Evolutionary conservation across 2,888 invertebrate species (phyloP).

Genomic region (Parelbella ahira): DNA sequence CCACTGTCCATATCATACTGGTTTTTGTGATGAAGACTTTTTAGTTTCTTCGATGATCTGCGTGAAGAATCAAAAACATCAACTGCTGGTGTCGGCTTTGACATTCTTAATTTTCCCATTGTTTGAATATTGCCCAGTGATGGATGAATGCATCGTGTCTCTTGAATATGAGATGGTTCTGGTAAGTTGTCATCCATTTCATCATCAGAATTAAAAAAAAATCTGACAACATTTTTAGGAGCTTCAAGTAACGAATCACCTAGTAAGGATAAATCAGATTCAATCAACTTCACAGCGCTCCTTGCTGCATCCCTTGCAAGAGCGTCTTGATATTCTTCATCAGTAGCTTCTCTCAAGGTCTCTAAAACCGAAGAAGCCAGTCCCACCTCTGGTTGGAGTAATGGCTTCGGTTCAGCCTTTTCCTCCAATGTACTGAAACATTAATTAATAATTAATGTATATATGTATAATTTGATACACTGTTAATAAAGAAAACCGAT

Average conservation of each 20-base stretch:
- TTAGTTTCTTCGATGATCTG: slow-evolving; percentile 24
- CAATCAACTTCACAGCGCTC: slow-evolving; percentile 34
- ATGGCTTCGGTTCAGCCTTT: slow-evolving; percentile 53
- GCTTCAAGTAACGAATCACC: slow-evolving; percentile 41
- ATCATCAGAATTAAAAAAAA: slow-evolving; percentile 47
- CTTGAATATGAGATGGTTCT: slow-evolving; percentile 51
- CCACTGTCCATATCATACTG: slow-evolving; percentile 47
- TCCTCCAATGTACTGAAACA: slow-evolving; percentile 24
- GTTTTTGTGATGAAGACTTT: slow-evolving; percentile 32
- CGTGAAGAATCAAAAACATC: slow-evolving; percentile 37
- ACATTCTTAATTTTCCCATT: slow-evolving; percentile 27
- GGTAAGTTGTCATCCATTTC: slow-evolving; percentile 38
- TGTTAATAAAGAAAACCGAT: too few relatives aligned
- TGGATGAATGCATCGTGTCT: slow-evolving; percentile 46
- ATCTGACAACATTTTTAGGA: slow-evolving; percentile 48
- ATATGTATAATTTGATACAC: too few relatives aligned
- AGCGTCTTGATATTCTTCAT: slow-evolving; percentile 65
- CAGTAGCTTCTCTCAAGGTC: slow-evolving; percentile 62
- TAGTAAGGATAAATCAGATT: slow-evolving; percentile 24
- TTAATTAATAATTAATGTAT: too few relatives aligned
- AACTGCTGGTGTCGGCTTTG: slow-evolving; percentile 35
- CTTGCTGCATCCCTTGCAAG: slow-evolving; percentile 60
- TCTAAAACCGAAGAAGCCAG: slow-evolving; percentile 66
- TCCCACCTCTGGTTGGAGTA: slow-evolving; percentile 66
- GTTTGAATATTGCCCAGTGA: slow-evolving; percentile 33